Evolutionary conservation across 2,797 vertebrate genomes (phyloP).

Genomic region (Anolis apletophallus): DNA sequence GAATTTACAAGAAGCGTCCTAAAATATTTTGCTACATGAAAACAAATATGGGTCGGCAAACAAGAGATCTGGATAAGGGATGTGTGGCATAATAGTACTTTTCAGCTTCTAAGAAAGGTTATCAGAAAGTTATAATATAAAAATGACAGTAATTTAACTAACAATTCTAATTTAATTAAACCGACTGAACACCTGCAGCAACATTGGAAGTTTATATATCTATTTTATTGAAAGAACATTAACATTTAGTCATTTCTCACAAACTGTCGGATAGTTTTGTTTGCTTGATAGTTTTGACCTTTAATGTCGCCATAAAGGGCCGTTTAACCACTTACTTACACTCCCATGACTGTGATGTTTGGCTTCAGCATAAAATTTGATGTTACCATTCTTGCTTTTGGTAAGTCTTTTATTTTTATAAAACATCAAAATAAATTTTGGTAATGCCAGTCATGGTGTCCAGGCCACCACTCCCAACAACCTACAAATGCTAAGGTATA

Average conservation of each 20-base stretch:
- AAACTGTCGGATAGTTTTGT: neutral
- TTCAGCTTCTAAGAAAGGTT: neutral
- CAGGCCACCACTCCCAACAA: neutral
- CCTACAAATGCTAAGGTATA: neutral
- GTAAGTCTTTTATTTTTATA: slow-evolving; percentile 43
- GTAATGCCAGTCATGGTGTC: slow-evolving; percentile 51
- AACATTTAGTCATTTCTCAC: neutral
- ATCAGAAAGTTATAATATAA: neutral
- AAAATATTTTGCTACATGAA: neutral
- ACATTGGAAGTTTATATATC: neutral
- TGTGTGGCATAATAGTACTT: neutral
- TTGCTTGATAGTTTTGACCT: neutral
- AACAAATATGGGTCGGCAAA: neutral
- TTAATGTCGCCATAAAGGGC: neutral
- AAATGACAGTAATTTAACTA: neutral
- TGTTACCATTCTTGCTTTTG: slow-evolving; percentile 52
- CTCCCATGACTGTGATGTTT: slow-evolving; percentile 57
- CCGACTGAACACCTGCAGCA: neutral
- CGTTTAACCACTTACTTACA: neutral
- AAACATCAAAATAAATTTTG: slow-evolving; percentile 49
- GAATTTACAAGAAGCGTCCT: neutral
- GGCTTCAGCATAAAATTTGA: slow-evolving; percentile 54
- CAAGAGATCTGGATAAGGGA: neutral
- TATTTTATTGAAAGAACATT: neutral
- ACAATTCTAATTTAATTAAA: neutral